Conservation (phyloP, 37 sponge, comb jelly and placozoan species). For the Crambe crambe region DNA sequence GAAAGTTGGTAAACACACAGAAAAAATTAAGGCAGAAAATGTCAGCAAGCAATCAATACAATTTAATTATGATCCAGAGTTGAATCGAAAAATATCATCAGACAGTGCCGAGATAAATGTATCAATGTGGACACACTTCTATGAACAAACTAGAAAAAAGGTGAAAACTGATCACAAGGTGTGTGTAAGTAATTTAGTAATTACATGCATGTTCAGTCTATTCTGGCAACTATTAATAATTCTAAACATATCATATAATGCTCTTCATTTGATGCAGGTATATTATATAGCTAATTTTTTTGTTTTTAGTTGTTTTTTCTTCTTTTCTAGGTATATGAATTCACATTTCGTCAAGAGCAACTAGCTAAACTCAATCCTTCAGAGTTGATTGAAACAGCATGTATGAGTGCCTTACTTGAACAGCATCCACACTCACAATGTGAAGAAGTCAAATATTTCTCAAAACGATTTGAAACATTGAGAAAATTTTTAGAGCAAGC, state of each 20-base stretch:
- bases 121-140: conserved; percentile 24
- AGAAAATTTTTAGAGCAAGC: conserved; percentile 47
- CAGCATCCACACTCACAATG: conserved; percentile 1
- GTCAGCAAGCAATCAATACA: conserved; percentile 23
- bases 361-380: conserved; percentile 55
- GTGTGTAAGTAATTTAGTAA: not conserved
- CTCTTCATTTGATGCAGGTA: too few relatives aligned
- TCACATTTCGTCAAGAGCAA: conserved; percentile 51
- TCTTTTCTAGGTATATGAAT: conserved; percentile 12
- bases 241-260: too few relatives aligned
- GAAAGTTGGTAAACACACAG: not conserved
- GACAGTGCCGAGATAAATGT: conserved; percentile 11
- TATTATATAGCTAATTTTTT: too few relatives aligned
- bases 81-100: not conserved
- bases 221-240: not conserved
- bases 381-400: conserved; percentile 47
- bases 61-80: conserved; percentile 21
- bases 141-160: not conserved
- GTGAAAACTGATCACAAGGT: conserved; percentile 17
- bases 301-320: not conserved
- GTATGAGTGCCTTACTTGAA: conserved; percentile 60
- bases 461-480: conserved; percentile 20
- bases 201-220: not conserved
- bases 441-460: not conserved
- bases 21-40: conserved; percentile 10